A percentile compares a stretch with the other conserved stretches of the same genome.
Conservation (phyloP, 2,113 vertebrate species). For the Ibidorhyncha struthersii region DNA sequence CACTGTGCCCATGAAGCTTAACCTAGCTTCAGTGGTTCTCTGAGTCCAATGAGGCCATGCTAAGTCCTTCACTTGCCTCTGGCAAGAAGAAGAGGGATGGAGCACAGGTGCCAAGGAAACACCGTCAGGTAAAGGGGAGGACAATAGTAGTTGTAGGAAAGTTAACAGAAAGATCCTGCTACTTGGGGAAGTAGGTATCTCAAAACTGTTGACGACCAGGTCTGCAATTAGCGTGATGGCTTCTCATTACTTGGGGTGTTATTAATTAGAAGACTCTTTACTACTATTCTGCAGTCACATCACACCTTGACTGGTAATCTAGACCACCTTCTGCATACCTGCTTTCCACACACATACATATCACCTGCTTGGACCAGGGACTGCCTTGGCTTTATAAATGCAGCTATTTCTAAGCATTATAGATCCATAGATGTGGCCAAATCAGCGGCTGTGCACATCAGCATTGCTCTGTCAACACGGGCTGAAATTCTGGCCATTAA, state of each 20-base stretch:
- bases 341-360: background rate
- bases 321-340: background rate
- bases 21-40: background rate
- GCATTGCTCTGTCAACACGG: accelerated
- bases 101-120: background rate
- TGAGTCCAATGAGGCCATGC: background rate
- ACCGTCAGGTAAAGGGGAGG: background rate
- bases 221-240: background rate
- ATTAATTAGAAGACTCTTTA: background rate
- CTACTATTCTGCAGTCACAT: background rate
- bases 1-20: background rate
- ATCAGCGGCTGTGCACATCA: background rate
- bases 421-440: background rate
- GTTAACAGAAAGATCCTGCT: background rate
- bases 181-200: background rate
- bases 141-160: background rate
- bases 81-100: background rate
- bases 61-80: background rate
- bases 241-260: background rate
- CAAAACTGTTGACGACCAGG: background rate
- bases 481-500: background rate
- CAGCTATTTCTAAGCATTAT: background rate
- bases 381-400: background rate
- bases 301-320: background rate
- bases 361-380: background rate